Percentiles rank a stretch among this genome's conserved stretches.
Conservation (phyloP, 2,888 invertebrate genomes). For the Athalia circularis region DNA sequence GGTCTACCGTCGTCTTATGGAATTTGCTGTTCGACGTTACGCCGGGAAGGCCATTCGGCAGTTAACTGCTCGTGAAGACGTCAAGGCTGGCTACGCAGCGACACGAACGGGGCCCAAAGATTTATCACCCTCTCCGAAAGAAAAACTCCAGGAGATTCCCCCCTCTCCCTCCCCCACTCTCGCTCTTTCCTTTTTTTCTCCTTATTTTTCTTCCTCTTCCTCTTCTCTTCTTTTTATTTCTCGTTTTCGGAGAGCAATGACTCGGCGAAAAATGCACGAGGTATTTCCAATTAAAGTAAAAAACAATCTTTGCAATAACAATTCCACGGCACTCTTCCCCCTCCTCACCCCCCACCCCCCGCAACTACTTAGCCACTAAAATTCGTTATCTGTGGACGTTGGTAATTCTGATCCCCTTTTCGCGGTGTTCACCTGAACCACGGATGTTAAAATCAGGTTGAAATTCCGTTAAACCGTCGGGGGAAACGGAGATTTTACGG, state of each 20-base stretch:
- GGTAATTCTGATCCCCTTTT: not conserved
- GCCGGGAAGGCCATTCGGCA: constrained; percentile 52
- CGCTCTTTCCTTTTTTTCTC: constrained; percentile 2
- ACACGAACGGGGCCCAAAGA: constrained; percentile 50
- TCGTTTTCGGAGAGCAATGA: constrained; percentile 5
- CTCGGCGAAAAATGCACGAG: not conserved
- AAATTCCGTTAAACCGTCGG: constrained; percentile 13
- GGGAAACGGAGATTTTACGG: not conserved
- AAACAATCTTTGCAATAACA: constrained; percentile 21
- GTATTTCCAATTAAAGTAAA: constrained; percentile 27
- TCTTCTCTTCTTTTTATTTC: not conserved
- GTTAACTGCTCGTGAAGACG: constrained; percentile 61
- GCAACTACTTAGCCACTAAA: not conserved
- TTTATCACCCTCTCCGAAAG: constrained; percentile 54
- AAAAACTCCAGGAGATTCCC: constrained; percentile 24
- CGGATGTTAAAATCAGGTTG: not conserved
- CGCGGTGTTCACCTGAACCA: no score
- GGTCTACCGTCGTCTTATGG: constrained; percentile 55
- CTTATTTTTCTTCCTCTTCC: not conserved
- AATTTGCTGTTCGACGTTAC: constrained; percentile 56
- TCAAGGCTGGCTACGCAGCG: constrained; percentile 52
- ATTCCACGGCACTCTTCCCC: not conserved
- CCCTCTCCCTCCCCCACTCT: not conserved
- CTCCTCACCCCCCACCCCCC: not conserved
- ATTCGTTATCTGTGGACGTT: constrained; percentile 7